phyloP scores from a whole-genome alignment of 1,140 invertebrate genomes.

The Scaptomyza graminum region DNA sequence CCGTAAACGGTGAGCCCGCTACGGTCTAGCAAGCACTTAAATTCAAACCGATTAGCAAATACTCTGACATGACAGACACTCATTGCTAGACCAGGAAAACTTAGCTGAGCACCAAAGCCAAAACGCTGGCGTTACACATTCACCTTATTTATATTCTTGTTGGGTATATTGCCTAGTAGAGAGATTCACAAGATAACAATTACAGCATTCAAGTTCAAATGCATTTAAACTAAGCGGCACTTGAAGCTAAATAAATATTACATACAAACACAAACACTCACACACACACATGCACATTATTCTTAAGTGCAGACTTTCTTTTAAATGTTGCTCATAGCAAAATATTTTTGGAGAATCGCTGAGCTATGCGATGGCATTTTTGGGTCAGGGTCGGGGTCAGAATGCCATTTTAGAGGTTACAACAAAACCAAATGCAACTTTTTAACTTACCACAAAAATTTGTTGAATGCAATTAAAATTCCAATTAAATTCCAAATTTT shows the following conservation, averaged over 20 bases:
- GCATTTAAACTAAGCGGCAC: conserved; percentile 54
- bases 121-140: neutral
- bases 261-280: no score
- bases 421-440: no score
- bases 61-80: conserved; percentile 19
- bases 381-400: conserved; percentile 34
- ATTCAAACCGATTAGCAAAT: conserved; percentile 22
- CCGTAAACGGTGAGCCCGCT: conserved; percentile 11
- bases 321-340: conserved; percentile 22
- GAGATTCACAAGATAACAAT: conserved; percentile 41
- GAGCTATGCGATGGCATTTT: conserved; percentile 13
- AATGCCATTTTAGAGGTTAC: neutral
- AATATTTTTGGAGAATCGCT: conserved; percentile 23
- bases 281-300: neutral
- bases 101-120: conserved; percentile 16
- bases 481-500: conserved; percentile 18
- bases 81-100: conserved; percentile 1
- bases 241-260: conserved; percentile 18
- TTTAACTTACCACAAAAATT: conserved; percentile 22
- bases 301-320: conserved; percentile 23
- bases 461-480: conserved; percentile 19
- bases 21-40: conserved; percentile 37
- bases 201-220: conserved; percentile 74
- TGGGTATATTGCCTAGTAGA: conserved; percentile 4
- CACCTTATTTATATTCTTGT: conserved; percentile 4